Conservation (phyloP, 2,888 invertebrate species). For the Diachrysia chrysitis region DNA sequence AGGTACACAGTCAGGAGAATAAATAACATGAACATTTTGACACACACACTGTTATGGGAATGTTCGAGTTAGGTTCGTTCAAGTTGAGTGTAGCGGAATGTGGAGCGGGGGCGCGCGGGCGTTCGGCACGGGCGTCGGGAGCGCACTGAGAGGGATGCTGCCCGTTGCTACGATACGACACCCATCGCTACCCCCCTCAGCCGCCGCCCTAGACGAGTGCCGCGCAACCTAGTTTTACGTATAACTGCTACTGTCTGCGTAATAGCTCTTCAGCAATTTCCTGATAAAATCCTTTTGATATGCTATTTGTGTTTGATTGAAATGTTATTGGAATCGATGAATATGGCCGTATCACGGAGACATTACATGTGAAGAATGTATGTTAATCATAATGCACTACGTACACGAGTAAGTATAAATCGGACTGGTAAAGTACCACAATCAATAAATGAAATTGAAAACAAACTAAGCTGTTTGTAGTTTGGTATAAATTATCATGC, state of each 20-base stretch:
- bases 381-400: slow-evolving; percentile 19
- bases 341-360: slow-evolving; percentile 28
- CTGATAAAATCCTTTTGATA: slow-evolving; percentile 82
- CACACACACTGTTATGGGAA: slow-evolving; percentile 54
- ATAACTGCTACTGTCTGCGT: slow-evolving; percentile 83
- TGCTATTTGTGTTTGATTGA: slow-evolving; percentile 69
- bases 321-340: slow-evolving; percentile 55
- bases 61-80: slow-evolving; percentile 53
- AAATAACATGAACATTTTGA: slow-evolving; percentile 84
- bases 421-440: neutral
- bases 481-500: neutral
- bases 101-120: slow-evolving; percentile 67
- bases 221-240: slow-evolving; percentile 86
- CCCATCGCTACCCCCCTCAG: slow-evolving; percentile 79
- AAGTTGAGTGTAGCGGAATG: slow-evolving; percentile 49
- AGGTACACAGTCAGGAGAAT: slow-evolving; percentile 85
- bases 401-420: slow-evolving; percentile 9
- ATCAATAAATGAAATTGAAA: slow-evolving; percentile 19
- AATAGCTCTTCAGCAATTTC: slow-evolving; percentile 86
- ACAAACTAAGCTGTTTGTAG: neutral
- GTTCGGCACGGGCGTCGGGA: slow-evolving; percentile 70
- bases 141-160: slow-evolving; percentile 87
- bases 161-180: slow-evolving; percentile 86
- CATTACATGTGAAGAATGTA: slow-evolving; percentile 28
- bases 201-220: slow-evolving; percentile 84